A percentile compares a stretch with the other conserved stretches of the same genome.
Evolutionary conservation across 2,797 vertebrate species (phyloP).

Genomic region (Oreochromis grahami): DNA sequence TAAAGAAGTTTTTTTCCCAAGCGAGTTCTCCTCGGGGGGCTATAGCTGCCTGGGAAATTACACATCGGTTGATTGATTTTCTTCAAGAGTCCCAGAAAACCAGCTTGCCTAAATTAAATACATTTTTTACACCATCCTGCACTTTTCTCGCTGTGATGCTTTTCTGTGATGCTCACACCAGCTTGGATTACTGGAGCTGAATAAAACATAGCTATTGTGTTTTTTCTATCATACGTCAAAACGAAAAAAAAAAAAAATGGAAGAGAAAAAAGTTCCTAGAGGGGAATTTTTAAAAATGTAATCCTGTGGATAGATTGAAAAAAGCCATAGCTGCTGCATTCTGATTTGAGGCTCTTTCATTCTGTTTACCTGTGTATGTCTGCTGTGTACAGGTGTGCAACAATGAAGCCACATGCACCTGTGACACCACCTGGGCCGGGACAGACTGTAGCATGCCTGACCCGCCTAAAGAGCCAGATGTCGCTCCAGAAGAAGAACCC

Average conservation of each 20-base stretch:
- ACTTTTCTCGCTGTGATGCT: not conserved
- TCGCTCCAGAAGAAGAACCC: constrained; percentile 84
- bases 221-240: not conserved
- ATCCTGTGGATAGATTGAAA: not conserved
- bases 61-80: not conserved
- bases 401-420: constrained; percentile 96
- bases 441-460: constrained; percentile 98
- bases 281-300: not conserved
- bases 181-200: not conserved
- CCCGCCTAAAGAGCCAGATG: constrained; percentile 81
- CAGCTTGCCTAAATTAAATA: not conserved
- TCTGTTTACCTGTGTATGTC: not conserved
- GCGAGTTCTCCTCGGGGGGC: not conserved
- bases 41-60: not conserved
- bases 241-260: not conserved
- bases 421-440: constrained; percentile 93
- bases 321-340: not conserved
- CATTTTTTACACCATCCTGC: not conserved
- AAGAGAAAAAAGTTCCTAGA: not conserved
- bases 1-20: not conserved
- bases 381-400: constrained; percentile 86
- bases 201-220: not conserved
- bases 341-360: not conserved
- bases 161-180: not conserved
- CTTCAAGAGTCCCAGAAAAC: not conserved